phyloP scores from a whole-genome alignment of 1,140 invertebrate species.

The Lordiphosa clarofinis region DNA sequence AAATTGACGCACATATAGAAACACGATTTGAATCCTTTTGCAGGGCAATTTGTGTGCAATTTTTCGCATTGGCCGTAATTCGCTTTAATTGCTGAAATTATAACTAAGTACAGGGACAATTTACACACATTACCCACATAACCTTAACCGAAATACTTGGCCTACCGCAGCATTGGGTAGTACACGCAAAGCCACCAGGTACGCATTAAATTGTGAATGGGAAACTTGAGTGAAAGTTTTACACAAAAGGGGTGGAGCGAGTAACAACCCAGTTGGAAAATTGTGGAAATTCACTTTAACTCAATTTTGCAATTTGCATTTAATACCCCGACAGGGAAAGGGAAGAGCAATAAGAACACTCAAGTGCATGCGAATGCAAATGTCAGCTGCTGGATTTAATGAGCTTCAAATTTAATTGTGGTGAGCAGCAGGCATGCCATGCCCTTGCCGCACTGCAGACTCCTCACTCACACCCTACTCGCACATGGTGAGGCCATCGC shows the following conservation, averaged over 20 bases:
- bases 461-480: neutral
- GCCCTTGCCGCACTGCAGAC: no score
- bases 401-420: slow-evolving; percentile 69
- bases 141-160: slow-evolving; percentile 41
- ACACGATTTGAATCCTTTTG: slow-evolving; percentile 13
- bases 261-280: slow-evolving; percentile 32
- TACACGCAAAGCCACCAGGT: slow-evolving; percentile 7
- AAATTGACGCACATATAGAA: slow-evolving; percentile 36
- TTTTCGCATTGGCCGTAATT: slow-evolving; percentile 40
- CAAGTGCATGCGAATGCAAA: slow-evolving; percentile 52
- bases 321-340: slow-evolving; percentile 2
- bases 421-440: slow-evolving; percentile 29
- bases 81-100: slow-evolving; percentile 38
- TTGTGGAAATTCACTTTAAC: slow-evolving; percentile 58
- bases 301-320: slow-evolving; percentile 65
- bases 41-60: slow-evolving; percentile 37
- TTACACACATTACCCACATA: neutral
- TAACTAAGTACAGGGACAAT: slow-evolving; percentile 5
- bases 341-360: neutral
- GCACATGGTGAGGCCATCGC: slow-evolving; percentile 70
- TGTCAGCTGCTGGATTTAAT: slow-evolving; percentile 51
- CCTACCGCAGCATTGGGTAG: slow-evolving; percentile 29
- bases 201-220: slow-evolving; percentile 4
- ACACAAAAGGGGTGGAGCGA: slow-evolving; percentile 22
- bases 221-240: slow-evolving; percentile 11